Percentiles rank a stretch among this genome's conserved stretches.
These are phyloP conservation scores for Cyanistes caeruleus DNA, from an alignment of 2,113 vertebrate species.

Conservation along the genomic window DNA sequence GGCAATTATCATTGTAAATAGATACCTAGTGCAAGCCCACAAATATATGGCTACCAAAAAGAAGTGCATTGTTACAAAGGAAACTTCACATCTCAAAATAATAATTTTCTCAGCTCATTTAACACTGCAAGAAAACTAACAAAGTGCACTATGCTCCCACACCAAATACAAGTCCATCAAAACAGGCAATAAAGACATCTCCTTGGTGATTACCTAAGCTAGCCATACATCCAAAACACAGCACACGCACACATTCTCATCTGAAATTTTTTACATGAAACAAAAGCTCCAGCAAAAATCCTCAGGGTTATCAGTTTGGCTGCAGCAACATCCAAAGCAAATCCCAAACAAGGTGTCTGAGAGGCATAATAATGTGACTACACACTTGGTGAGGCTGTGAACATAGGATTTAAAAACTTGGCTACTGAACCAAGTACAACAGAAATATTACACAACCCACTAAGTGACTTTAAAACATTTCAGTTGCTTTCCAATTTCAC, in stretches of 20 bases:
- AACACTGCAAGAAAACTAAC: not conserved
- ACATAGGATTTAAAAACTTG: conserved; percentile 30
- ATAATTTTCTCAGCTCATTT: not conserved
- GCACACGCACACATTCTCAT: not conserved
- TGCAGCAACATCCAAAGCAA: conserved; percentile 7
- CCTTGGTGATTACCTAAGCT: not conserved
- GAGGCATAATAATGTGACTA: conserved; percentile 4
- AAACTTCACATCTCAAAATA: not conserved
- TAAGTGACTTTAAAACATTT: conserved; percentile 51
- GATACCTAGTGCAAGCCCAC: not conserved
- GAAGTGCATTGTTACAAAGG: not conserved
- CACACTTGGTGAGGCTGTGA: not conserved
- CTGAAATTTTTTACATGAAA: not conserved
- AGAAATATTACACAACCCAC: conserved; percentile 32
- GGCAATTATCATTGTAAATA: not conserved
- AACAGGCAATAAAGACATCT: not conserved
- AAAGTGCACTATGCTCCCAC: not conserved
- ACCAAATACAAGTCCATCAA: not conserved
- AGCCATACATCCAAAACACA: not conserved
- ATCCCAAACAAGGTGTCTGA: conserved; percentile 3
- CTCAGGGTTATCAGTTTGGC: conserved; percentile 29
- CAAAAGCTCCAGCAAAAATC: not conserved
- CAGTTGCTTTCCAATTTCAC: conserved; percentile 48
- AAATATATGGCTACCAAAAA: not conserved
- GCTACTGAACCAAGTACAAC: conserved; percentile 9